A percentile compares a stretch with the other conserved stretches of the same genome.
These are phyloP conservation scores for Eudyptes chrysolophus DNA, from an alignment of 2,113 vertebrate genomes.

Conservation along the genomic window DNA sequence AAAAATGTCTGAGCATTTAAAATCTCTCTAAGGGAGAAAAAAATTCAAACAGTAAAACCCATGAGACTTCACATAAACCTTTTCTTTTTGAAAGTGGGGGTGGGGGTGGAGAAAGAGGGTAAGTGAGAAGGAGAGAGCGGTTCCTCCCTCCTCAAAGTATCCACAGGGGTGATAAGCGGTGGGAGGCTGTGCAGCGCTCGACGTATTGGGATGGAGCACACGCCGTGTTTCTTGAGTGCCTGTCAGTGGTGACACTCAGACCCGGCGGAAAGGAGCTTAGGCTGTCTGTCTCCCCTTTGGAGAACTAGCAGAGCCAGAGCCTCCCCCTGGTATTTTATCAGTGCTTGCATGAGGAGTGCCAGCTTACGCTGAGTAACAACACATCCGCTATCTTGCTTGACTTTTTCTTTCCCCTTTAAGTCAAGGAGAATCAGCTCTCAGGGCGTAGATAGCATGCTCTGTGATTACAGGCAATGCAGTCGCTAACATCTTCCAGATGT, in stretches of 20 bases:
- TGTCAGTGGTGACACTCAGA: background rate
- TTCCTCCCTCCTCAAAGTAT: background rate
- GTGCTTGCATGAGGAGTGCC: conserved; percentile 22
- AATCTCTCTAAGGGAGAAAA: background rate
- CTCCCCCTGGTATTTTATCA: conserved; percentile 59
- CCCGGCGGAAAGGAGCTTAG: background rate
- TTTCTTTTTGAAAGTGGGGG: background rate
- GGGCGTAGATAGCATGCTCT: background rate
- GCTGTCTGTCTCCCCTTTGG: background rate
- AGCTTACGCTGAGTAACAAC: conserved; percentile 27
- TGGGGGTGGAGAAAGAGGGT: background rate
- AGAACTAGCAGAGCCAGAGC: background rate
- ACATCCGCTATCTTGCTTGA: conserved; percentile 11
- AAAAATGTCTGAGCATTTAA: background rate
- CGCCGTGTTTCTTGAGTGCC: background rate
- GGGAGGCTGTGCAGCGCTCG: background rate
- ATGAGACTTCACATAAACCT: background rate
- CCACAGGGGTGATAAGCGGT: background rate
- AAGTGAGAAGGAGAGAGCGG: background rate
- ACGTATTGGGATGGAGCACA: background rate
- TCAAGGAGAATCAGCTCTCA: background rate
- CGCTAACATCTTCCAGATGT: conserved; percentile 76
- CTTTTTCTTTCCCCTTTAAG: conserved; percentile 41
- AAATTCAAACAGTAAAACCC: background rate
- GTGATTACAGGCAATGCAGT: conserved; percentile 56